Evolutionary conservation across 30 jellyfish, hydroid and myxozoan species (phyloP), one percentile per base, ranked within the genome.

Genomic region (Aurelia sp.): DNA sequence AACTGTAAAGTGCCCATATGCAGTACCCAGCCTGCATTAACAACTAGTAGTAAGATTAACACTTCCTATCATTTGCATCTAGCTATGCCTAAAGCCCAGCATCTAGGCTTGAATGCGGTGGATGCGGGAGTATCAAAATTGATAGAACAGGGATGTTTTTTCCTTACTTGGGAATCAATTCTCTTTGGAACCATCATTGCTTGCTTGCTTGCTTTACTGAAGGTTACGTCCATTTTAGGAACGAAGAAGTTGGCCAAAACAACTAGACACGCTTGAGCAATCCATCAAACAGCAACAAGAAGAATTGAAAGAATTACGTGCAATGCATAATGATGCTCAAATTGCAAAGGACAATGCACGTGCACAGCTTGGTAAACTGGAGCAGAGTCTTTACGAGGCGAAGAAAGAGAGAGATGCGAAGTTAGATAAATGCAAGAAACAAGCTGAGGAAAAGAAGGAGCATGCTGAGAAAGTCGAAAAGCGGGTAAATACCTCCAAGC

Each of bases 401-500:
- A 94, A 94, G 81, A 79, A 82, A 48, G 97, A 94, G 20, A 41
- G 99, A 19, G 99, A 94, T 66, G 91, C 93, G 10, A 97, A 85
- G 82, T 84, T 94, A 27, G 94, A 73, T 50, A 97, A 94, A 74
- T 94, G 89, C 74, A 94, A 94, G 86, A 94, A 84, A 57, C 99
- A 94, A 57, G 99, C 99, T 11, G 99, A 89, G 62, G 99, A 94
- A 76, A 94, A 94, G 88, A 94, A 85, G 37, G 99, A 94, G 61
- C 97, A 94, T 85, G 99, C 99, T 58, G 99, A 94, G 65, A 88
- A 88, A 67, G 97, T 94, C 23, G 99, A 94, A 81, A 94, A 89
- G 80, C 72, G 99, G 79, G 98, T 93, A 76, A 48, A 78, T 66
- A 15, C 10, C 15, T 44, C 10, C 13, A 44, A 16, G 15, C 0